Base-by-base conservation (phyloP, 2,797 vertebrate species). In the Phoeniculus purpureus region DNA sequence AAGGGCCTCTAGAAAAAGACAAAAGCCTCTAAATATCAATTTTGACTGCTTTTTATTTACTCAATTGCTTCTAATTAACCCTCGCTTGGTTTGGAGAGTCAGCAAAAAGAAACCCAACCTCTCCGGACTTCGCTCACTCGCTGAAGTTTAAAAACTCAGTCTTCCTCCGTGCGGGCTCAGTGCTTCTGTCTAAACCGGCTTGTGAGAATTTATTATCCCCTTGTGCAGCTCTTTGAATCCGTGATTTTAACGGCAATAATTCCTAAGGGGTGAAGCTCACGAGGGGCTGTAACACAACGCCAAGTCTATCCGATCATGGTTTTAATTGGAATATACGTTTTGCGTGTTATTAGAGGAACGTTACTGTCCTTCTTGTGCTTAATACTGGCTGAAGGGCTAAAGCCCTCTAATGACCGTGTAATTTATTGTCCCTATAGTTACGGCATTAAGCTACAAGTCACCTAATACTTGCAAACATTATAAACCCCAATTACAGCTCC, bases 281-380 rank as follows among this genome's bases (percentile, higher is more conserved):
- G 81, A 93, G 85, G 59, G 86, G 74, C 45, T 90, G 93, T 94
- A 96, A 96, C 43, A 51, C 34, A 93, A 96, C 65, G 85, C 94
- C 77, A 55, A 78, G 68, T 81, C 92, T 87, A 95, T 95, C 94
- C 89, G 79, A 96, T 96, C 95, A 94, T 81, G 77, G 81, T 96
- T 96, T 96, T 96, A 96, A 96, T 96, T 96, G 91, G 90, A 96
- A 96, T 91, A 92, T 31, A 87, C 40, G 13, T 90, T 96, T 95
- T 94, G 95, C 83, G 64, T 56, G 76, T 75, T 88, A 68, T 93
- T 94, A 94, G 77, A 85, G 80, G 93, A 96, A 94, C 9, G 66
- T 93, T 85, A 90, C 92, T 92, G 74, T 90, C 85, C 80, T 95
- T 47, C 81, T 95, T 77, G 84, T 22, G 40, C 90, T 67, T 94